These are phyloP conservation scores for Tragelaphus scriptus DNA, from an alignment of 2,113 vertebrate species.

Conservation along the genomic window DNA sequence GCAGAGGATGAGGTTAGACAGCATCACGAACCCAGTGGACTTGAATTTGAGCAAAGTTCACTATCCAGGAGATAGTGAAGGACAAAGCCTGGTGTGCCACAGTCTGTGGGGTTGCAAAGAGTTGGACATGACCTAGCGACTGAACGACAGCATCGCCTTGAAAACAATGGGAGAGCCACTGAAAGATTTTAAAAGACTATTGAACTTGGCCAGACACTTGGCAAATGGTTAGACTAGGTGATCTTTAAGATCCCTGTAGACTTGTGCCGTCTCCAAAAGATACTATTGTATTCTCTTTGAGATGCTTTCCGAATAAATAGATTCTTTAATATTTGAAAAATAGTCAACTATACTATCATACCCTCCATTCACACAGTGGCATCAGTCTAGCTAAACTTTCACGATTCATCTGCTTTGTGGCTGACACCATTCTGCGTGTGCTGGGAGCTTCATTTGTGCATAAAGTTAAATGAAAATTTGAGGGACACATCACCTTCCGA, in stretches of 20 bases:
- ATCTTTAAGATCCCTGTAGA: neutral
- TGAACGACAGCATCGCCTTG: neutral
- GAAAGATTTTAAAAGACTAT: neutral
- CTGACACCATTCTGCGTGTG: no score
- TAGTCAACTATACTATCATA: neutral
- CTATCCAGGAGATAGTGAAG: neutral
- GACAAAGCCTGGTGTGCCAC: fast-evolving
- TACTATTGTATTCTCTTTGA: neutral
- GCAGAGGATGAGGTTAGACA: neutral
- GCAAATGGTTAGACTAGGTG: neutral
- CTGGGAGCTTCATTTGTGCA: neutral
- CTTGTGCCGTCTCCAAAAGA: neutral
- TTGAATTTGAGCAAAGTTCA: neutral
- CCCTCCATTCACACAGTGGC: neutral
- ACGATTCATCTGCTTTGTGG: fast-evolving
- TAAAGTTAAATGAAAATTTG: neutral
- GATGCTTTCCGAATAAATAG: neutral
- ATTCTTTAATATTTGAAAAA: neutral
- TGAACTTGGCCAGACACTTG: neutral
- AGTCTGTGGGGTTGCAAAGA: neutral
- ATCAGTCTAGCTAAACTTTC: neutral
- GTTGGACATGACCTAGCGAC: neutral
- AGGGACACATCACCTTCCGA: neutral
- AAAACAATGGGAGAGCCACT: fast-evolving
- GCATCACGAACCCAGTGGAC: neutral